A percentile compares a stretch with the other conserved stretches of the same genome.
These are phyloP conservation scores for Masnerella sp. DNA, from an alignment of 2,888 invertebrate species.

Conservation along the genomic window DNA sequence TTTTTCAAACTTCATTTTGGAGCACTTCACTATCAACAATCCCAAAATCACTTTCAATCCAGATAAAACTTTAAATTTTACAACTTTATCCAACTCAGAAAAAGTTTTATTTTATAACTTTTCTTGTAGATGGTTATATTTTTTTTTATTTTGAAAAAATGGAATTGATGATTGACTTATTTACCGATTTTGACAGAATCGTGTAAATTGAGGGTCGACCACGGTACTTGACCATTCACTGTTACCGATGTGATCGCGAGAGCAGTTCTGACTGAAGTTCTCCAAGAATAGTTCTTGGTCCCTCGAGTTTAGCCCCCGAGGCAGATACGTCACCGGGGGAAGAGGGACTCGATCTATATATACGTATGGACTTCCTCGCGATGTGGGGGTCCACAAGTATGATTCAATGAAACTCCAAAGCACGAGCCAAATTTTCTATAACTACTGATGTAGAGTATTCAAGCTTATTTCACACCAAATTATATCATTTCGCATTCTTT, in stretches of 20 bases:
- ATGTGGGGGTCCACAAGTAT: constrained; percentile 62
- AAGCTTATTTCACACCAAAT: constrained; percentile 11
- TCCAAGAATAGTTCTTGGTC: constrained; percentile 76
- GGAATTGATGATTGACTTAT: too few species aligned
- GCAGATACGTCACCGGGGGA: constrained; percentile 61
- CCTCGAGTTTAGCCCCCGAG: constrained; percentile 67
- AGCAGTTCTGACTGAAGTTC: constrained; percentile 73
- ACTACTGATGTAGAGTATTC: constrained; percentile 33
- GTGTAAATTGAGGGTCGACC: constrained; percentile 38
- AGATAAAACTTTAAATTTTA: too few species aligned
- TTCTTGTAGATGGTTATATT: too few species aligned
- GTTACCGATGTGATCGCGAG: constrained; percentile 69
- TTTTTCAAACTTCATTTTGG: too few species aligned
- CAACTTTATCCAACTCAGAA: too few species aligned
- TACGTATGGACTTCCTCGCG: constrained; percentile 58
- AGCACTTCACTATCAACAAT: too few species aligned
- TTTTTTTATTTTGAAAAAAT: too few species aligned
- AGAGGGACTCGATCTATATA: constrained; percentile 65
- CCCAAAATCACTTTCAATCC: too few species aligned
- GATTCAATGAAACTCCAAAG: constrained; percentile 61
- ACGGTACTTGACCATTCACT: constrained; percentile 58
- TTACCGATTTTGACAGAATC: constrained; percentile 50
- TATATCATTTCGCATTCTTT: too few species aligned
- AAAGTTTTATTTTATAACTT: too few species aligned
- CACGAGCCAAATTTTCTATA: constrained; percentile 51